A percentile compares a stretch with the other conserved stretches of the same genome.
phyloP scores from a whole-genome alignment of 2,113 vertebrate species.

The Tor tambroides region DNA sequence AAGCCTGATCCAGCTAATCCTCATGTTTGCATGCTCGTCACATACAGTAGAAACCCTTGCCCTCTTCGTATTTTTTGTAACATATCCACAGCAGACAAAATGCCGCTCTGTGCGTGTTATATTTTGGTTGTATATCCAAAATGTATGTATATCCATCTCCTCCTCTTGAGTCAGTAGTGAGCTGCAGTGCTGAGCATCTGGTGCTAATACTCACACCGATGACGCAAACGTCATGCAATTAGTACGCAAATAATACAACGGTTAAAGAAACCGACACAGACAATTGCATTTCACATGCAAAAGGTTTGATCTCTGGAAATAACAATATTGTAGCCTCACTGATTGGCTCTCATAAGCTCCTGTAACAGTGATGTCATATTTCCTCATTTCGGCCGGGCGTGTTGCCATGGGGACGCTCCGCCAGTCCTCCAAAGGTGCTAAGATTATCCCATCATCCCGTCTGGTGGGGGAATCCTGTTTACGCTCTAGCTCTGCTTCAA shows the following conservation, averaged over 20 bases:
- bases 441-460: slow-evolving; percentile 39
- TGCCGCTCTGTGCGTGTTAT: not conserved
- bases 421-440: slow-evolving; percentile 45
- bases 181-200: too few species aligned
- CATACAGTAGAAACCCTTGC: too few species aligned
- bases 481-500: too few species aligned
- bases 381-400: slow-evolving; percentile 12
- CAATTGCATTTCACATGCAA: not conserved
- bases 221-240: too few species aligned
- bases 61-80: not conserved
- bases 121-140: not conserved
- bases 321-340: not conserved
- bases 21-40: not conserved
- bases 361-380: not conserved
- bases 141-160: too few species aligned
- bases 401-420: slow-evolving; percentile 50
- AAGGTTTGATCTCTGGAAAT: not conserved
- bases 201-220: too few species aligned
- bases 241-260: too few species aligned
- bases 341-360: not conserved
- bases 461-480: slow-evolving; percentile 3
- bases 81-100: not conserved
- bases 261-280: too few species aligned
- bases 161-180: too few species aligned
- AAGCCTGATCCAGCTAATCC: not conserved